Base-by-base conservation (phyloP, 2,113 vertebrate species). In the Heloderma charlesbogerti region DNA sequence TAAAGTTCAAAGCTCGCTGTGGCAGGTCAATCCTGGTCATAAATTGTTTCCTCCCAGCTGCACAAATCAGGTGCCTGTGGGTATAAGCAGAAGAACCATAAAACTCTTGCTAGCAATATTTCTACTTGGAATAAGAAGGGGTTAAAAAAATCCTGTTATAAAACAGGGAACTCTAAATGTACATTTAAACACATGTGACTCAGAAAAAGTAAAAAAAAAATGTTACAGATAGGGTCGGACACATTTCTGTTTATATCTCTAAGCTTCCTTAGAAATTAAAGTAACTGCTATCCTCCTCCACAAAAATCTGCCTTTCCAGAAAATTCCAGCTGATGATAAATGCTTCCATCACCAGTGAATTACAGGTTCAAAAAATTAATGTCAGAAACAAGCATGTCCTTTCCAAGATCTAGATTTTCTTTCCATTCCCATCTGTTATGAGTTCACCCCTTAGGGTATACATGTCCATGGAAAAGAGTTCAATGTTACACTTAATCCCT, bases 381-480 rank as follows among this genome's bases (percentile, higher is more conserved):
- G 69, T 54, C 89, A 83, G 86, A 92, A 87, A 79, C 78, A 8
- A 78, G 57, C 0, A 20, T 71, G 79, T 89, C 20, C 4, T 89
- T 91, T 90, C 45, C 84, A n/a, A 91, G 88, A 88, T 48, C 0
- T 4, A 72, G 88, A 93, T 93, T 95, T 93, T 93, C 45, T 87
- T 54, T 89, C 27, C 90, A 92, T 0, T 80, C 60, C 57, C 63
- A 9, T n/a, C n/a, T 92, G 69, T 37, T 74, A 74, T 81, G 85
- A 77, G 6, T 90, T 91, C 85, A 90, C 81, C 89, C 91, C 92
- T 92, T 87, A n/a, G 93, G 89, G n/a, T 51, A 90, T 43, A 90
- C 45, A 93, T 92, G 90, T 91, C 86, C 90, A 90, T 92, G 91
- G 86, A 93, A 63, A 69, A 91, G 51, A 54, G 71, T 93, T 88